A percentile compares a stretch with the other conserved stretches of the same genome.
Conservation (phyloP, 1,140 invertebrate genomes). For the Cheumatopsyche charites region DNA sequence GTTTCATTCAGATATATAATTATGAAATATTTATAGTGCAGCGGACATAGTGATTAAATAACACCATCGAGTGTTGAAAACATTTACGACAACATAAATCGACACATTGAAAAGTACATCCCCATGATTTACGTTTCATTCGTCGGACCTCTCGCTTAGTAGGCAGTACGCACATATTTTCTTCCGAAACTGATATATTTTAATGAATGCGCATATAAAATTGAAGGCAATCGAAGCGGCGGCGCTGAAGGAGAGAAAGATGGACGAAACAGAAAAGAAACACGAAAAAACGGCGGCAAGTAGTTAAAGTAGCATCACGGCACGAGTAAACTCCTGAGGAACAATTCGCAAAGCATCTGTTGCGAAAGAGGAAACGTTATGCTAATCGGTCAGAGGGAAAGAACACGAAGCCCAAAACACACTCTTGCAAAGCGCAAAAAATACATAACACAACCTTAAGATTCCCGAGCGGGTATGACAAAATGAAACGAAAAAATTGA, state of each 20-base stretch:
- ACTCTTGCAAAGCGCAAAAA: conserved; percentile 11
- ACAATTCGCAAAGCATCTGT: conserved; percentile 39
- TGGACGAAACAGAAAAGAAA: conserved; percentile 16
- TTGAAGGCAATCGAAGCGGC: conserved; percentile 4
- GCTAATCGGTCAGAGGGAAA: conserved; percentile 24
- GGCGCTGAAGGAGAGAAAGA: neutral
- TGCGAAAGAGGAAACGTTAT: conserved; percentile 29
- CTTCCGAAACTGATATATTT: neutral
- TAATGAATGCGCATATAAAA: conserved; percentile 11
- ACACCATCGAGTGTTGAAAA: no score
- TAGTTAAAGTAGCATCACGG: conserved; percentile 38
- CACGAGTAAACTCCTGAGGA: conserved; percentile 28
- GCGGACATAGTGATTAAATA: no score
- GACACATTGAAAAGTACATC: neutral
- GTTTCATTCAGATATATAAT: no score
- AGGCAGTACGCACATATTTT: no score
- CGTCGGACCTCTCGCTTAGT: neutral
- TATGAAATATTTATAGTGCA: no score
- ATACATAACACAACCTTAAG: neutral
- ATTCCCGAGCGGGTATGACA: no score
- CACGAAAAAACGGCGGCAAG: conserved; percentile 3
- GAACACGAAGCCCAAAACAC: conserved; percentile 16
- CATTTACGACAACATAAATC: no score
- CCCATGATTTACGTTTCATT: no score
- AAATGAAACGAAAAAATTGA: no score